Evolutionary conservation across 2,797 vertebrate genomes (phyloP).

Genomic region (Strix occidentalis): DNA sequence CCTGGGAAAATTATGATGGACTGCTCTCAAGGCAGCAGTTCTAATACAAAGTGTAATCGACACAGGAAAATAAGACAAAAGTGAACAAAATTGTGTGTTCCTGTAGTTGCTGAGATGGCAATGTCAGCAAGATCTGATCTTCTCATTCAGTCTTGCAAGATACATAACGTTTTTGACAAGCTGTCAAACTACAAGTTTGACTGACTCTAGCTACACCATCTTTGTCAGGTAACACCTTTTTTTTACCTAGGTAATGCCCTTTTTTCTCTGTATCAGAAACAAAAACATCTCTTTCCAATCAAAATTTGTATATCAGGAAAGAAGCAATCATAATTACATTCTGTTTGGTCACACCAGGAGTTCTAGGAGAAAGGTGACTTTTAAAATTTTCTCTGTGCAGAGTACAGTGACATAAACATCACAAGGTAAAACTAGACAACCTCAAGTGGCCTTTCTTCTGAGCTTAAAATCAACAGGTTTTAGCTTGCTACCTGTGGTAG

Average conservation of each 20-base stretch:
- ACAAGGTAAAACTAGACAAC: neutral
- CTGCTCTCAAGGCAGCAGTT: neutral
- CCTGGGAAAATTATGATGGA: conserved; percentile 13
- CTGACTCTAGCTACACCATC: neutral
- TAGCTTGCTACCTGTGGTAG: neutral
- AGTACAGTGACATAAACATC: neutral
- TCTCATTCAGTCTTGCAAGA: conserved; percentile 53
- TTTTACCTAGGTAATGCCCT: neutral
- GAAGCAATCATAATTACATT: neutral
- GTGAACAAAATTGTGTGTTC: neutral
- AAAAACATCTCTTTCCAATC: neutral
- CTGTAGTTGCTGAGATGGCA: neutral
- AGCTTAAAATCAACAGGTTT: neutral
- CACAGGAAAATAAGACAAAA: conserved; percentile 3
- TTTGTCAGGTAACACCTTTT: neutral
- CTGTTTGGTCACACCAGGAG: neutral
- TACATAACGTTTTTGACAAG: conserved; percentile 32
- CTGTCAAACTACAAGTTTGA: neutral
- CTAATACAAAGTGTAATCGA: neutral
- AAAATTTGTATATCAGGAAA: neutral
- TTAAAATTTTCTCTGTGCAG: neutral
- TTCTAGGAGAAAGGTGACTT: neutral
- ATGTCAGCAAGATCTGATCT: conserved; percentile 38
- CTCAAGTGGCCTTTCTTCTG: neutral
- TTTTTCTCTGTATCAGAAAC: neutral